Conservation (phyloP, 2,113 vertebrate genomes). For the Neogale vison region DNA sequence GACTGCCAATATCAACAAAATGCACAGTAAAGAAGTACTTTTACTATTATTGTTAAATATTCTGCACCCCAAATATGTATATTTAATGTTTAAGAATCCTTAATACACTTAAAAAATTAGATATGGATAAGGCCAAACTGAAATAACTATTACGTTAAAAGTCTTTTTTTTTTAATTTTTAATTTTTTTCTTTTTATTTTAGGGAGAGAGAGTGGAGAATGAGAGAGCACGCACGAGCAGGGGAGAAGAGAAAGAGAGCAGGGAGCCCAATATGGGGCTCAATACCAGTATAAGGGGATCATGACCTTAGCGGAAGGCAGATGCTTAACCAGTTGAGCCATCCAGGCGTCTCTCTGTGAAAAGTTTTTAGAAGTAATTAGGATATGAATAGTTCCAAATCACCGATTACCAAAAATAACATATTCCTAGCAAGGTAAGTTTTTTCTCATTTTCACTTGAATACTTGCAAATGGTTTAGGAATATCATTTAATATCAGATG, state of each 20-base stretch:
- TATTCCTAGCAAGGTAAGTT: too few relatives aligned
- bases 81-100: not conserved
- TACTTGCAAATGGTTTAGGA: not conserved
- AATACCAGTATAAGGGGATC: too few relatives aligned
- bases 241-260: too few relatives aligned
- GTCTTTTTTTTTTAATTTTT: too few relatives aligned
- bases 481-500: not conserved
- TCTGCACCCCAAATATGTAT: not conserved
- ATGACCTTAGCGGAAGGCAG: too few relatives aligned
- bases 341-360: too few relatives aligned
- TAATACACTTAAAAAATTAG: not conserved
- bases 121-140: not conserved
- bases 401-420: not conserved
- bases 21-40: not conserved
- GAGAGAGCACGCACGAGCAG: too few relatives aligned
- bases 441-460: not conserved
- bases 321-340: too few relatives aligned
- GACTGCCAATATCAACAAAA: not conserved
- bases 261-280: too few relatives aligned
- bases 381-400: not conserved
- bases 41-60: not conserved
- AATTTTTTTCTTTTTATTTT: too few relatives aligned
- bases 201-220: too few relatives aligned
- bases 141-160: not conserved
- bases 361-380: not conserved